Evolutionary conservation across 2,888 invertebrate genomes (phyloP).

Genomic region (Drosophila diplacantha): DNA sequence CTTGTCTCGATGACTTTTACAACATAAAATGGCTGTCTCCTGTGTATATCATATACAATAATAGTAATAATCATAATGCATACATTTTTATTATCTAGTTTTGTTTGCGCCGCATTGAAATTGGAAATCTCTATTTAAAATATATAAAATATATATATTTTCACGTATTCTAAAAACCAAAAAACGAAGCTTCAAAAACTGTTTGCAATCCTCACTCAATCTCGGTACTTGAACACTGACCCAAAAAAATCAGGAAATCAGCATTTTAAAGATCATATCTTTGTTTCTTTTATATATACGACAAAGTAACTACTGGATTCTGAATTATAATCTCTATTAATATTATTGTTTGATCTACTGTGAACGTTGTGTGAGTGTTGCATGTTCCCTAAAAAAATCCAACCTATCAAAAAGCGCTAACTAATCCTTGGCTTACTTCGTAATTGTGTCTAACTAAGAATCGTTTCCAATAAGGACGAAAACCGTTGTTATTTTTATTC

Average conservation of each 20-base stretch:
- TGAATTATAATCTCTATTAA: constrained; percentile 47
- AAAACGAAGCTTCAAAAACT: constrained; percentile 45
- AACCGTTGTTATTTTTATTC: constrained; percentile 58
- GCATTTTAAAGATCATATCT: constrained; percentile 60
- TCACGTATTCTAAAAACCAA: constrained; percentile 27
- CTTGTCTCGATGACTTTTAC: constrained; percentile 40
- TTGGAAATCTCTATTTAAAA: constrained; percentile 63
- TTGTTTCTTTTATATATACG: constrained; percentile 44
- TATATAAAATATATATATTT: constrained; percentile 52
- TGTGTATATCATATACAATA: constrained; percentile 29
- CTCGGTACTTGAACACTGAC: constrained; percentile 47
- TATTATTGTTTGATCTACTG: constrained; percentile 39
- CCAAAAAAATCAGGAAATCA: constrained; percentile 63
- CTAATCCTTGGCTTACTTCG: constrained; percentile 47
- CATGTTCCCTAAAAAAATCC: constrained; percentile 37
- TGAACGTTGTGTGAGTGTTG: constrained; percentile 35
- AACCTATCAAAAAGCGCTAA: constrained; percentile 63
- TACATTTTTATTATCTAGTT: constrained; percentile 36
- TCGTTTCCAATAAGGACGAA: constrained; percentile 66
- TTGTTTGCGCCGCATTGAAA: constrained; percentile 20
- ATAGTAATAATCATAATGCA: constrained; percentile 40
- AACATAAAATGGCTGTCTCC: constrained; percentile 60
- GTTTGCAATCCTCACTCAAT: constrained; percentile 43
- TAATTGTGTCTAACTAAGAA: constrained; percentile 65
- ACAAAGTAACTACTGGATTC: constrained; percentile 71